A percentile compares a stretch with the other conserved stretches of the same genome.
These are phyloP conservation scores for Steinernema hermaphroditum DNA, from an alignment of 2,888 invertebrate species.

Conservation along the genomic window DNA sequence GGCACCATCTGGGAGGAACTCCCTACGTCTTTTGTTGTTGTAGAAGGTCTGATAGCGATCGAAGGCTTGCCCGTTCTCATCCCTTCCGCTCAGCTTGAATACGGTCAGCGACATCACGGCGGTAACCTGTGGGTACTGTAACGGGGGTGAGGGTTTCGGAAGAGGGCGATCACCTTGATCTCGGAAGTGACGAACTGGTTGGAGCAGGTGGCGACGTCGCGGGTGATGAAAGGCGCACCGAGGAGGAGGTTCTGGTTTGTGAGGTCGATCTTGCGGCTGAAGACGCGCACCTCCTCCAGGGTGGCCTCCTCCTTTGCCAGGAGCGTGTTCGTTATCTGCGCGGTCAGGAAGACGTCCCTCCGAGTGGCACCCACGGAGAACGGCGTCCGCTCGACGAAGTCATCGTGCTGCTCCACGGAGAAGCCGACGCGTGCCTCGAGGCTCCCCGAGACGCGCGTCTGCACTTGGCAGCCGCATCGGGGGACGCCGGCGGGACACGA, in stretches of 20 bases:
- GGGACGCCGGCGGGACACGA: not conserved
- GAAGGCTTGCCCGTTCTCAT: constrained; percentile 32
- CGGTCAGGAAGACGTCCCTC: not conserved
- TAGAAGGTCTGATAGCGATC: constrained; percentile 33
- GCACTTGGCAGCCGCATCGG: not conserved
- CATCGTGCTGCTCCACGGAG: not conserved
- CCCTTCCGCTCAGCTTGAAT: not conserved
- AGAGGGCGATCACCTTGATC: not conserved
- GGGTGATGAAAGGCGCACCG: not conserved
- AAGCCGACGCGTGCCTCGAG: constrained; percentile 16
- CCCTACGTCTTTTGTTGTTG: constrained; percentile 11
- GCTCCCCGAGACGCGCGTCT: not conserved
- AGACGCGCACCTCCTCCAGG: not conserved
- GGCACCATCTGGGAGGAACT: no score
- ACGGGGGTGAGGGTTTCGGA: not conserved
- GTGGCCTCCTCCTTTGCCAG: not conserved
- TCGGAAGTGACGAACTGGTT: constrained; percentile 20
- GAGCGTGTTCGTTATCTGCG: not conserved
- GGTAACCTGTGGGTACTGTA: not conserved
- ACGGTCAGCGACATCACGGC: not conserved
- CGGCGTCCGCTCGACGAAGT: constrained; percentile 21
- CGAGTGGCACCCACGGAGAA: not conserved
- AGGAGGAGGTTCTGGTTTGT: not conserved
- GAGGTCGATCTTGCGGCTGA: not conserved
- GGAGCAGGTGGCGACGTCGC: constrained; percentile 7